Conservation (phyloP, 2,888 invertebrate species). For the Germaria angustata region DNA sequence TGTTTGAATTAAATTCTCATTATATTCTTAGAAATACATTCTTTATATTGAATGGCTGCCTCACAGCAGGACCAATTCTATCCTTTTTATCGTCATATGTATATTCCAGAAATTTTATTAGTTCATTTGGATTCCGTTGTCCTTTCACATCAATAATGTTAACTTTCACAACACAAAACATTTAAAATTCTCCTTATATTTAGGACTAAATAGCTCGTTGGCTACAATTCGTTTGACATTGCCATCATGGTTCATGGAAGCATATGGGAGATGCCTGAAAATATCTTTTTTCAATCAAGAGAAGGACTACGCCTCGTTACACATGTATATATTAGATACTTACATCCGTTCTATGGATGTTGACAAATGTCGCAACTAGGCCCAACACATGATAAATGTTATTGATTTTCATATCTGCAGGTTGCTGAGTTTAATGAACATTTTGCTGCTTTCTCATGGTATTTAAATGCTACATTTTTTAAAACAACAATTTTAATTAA, state of each 20-base stretch:
- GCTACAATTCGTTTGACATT: slow-evolving; percentile 17
- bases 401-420: slow-evolving; percentile 26
- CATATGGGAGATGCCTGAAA: not conserved
- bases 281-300: no score
- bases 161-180: not conserved
- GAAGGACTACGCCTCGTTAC: no score
- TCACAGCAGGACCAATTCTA: not conserved
- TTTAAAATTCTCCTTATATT: not conserved
- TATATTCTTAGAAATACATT: not conserved
- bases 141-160: not conserved
- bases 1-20: no score
- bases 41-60: not conserved
- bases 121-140: no score
- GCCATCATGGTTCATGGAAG: not conserved
- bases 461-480: slow-evolving; percentile 42
- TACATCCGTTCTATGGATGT: not conserved
- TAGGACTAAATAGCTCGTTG: slow-evolving; percentile 2
- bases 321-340: not conserved
- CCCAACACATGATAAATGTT: not conserved
- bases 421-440: slow-evolving; percentile 38
- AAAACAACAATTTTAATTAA: slow-evolving; percentile 24
- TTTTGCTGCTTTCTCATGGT: not conserved
- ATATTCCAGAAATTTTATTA: not conserved
- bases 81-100: not conserved
- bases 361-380: not conserved